Evolutionary conservation across 2,797 vertebrate genomes (phyloP).

Genomic region (Phrynocephalus guinanensis): DNA sequence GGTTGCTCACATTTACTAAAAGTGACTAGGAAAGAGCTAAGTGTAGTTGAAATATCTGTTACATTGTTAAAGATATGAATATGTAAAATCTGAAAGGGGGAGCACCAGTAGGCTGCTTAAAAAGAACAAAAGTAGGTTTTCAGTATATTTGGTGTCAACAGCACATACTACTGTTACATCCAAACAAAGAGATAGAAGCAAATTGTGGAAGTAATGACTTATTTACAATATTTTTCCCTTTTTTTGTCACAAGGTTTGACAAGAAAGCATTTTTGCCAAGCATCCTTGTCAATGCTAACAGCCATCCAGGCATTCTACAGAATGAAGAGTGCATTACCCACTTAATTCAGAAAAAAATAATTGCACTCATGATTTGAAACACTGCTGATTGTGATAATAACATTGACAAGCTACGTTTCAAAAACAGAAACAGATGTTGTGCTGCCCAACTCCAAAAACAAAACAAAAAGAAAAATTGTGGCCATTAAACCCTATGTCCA

Average conservation of each 20-base stretch:
- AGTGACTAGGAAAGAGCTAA: not conserved
- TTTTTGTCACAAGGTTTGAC: not conserved
- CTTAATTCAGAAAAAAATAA: too few species aligned
- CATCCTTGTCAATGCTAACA: not conserved
- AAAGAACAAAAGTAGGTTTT: conserved; percentile 13
- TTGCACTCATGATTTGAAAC: too few species aligned
- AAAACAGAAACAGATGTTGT: not conserved
- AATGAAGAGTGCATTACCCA: not conserved
- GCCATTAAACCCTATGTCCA: not conserved
- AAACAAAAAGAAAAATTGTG: not conserved
- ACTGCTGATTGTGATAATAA: not conserved
- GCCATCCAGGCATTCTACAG: not conserved
- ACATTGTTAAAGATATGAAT: not conserved
- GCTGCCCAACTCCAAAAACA: not conserved
- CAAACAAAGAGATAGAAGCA: not conserved
- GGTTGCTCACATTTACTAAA: not conserved
- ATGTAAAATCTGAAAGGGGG: not conserved
- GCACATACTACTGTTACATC: not conserved
- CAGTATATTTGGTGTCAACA: not conserved
- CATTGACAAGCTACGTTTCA: not conserved
- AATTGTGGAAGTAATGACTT: not conserved
- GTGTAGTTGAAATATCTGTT: not conserved
- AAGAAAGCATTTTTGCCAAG: not conserved
- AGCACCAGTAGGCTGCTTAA: not conserved
- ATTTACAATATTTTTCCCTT: not conserved